Evolutionary conservation across 2,797 vertebrate species (phyloP).

Genomic region (Helarctos malayanus): DNA sequence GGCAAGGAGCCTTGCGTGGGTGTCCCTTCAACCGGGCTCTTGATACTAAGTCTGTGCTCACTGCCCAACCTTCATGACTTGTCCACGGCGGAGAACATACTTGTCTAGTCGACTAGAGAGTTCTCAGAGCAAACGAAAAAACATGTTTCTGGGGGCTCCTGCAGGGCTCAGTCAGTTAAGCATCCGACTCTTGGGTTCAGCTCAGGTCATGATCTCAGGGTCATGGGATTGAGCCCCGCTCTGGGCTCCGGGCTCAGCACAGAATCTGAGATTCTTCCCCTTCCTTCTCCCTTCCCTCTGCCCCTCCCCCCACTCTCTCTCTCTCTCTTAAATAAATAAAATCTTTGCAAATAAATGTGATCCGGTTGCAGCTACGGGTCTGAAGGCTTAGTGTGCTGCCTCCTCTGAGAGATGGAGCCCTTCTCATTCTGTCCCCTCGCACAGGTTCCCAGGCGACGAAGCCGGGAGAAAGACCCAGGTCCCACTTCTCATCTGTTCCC

Average conservation of each 20-base stretch:
- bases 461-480: accelerated
- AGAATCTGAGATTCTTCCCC: neutral
- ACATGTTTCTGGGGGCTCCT: neutral
- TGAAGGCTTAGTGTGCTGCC: neutral
- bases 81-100: neutral
- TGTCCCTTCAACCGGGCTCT: neutral
- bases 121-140: neutral
- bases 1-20: accelerated
- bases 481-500: neutral
- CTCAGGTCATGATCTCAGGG: neutral
- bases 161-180: neutral
- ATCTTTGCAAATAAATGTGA: neutral
- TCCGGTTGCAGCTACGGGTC: neutral
- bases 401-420: too few species aligned
- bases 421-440: neutral
- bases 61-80: neutral
- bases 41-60: accelerated
- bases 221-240: neutral
- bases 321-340: neutral
- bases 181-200: neutral
- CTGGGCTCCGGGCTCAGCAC: neutral
- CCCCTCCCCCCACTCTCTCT: neutral
- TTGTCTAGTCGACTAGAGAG: neutral
- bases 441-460: neutral
- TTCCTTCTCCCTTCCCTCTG: neutral